phyloP scores from a whole-genome alignment of 2,888 invertebrate species.

The Eilema griseolum region DNA sequence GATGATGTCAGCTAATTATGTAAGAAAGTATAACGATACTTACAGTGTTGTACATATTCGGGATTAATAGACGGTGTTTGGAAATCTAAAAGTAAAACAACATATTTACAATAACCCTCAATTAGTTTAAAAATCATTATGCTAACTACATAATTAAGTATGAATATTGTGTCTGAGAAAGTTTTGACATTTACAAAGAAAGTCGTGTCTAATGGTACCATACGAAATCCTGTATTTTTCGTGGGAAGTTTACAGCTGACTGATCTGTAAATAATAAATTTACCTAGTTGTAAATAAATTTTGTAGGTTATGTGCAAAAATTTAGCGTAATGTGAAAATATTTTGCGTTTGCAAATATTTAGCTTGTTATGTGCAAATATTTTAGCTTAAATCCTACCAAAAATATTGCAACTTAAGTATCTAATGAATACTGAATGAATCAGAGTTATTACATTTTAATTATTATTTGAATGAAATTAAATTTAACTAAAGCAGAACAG shows the following conservation, averaged over 20 bases:
- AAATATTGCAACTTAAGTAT: too few species aligned
- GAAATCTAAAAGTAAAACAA: neutral
- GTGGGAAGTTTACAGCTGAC: slow-evolving; percentile 9
- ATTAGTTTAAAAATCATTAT: neutral
- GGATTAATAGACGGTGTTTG: slow-evolving; percentile 1
- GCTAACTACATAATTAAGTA: neutral
- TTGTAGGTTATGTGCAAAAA: neutral
- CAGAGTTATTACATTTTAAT: too few species aligned
- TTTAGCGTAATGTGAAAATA: neutral
- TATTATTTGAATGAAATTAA: too few species aligned
- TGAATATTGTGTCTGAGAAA: neutral
- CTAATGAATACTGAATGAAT: too few species aligned
- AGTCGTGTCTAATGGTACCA: neutral
- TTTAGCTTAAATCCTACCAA: neutral
- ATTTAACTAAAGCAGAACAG: too few species aligned
- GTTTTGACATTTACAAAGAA: slow-evolving; percentile 3
- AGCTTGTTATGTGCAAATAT: neutral
- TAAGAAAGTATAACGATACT: neutral
- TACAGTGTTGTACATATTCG: neutral
- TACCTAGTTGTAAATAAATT: slow-evolving; percentile 1
- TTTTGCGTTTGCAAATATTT: neutral
- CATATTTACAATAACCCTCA: neutral
- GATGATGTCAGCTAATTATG: too few species aligned
- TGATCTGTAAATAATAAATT: slow-evolving; percentile 1
- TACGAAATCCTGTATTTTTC: neutral